phyloP scores from a whole-genome alignment of 92 coral and sea anemone species.

The Isaurus tuberculatus region DNA sequence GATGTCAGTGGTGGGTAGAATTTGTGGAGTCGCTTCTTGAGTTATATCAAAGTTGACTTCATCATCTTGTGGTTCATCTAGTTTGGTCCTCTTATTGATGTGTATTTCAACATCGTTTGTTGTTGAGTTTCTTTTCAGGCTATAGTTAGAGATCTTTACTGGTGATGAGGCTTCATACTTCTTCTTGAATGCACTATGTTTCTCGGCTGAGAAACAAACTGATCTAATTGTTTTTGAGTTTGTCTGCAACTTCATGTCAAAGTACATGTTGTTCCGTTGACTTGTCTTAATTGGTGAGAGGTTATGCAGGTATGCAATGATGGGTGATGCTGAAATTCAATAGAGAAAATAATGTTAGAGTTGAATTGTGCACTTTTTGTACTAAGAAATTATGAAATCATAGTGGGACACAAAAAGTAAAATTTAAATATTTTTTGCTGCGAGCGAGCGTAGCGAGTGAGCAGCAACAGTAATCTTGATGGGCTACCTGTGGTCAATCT shows the following conservation, averaged over 20 bases:
- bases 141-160: slow-evolving; percentile 40
- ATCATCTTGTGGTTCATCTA: slow-evolving; percentile 24
- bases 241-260: slow-evolving; percentile 49
- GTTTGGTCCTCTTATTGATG: slow-evolving; percentile 25
- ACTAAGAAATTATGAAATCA: not conserved
- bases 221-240: slow-evolving; percentile 28
- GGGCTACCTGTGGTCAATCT: too few species aligned
- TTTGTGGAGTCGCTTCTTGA: slow-evolving; percentile 41
- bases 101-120: slow-evolving; percentile 26
- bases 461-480: too few species aligned
- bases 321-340: slow-evolving; percentile 18
- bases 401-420: too few species aligned
- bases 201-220: slow-evolving; percentile 59
- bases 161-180: slow-evolving; percentile 59
- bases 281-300: slow-evolving; percentile 47
- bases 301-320: slow-evolving; percentile 49
- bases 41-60: slow-evolving; percentile 39
- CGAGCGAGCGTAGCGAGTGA: too few species aligned
- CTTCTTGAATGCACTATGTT: slow-evolving; percentile 24
- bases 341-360: slow-evolving; percentile 19
- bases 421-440: too few species aligned
- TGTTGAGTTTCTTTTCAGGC: slow-evolving; percentile 25
- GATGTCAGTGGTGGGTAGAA: slow-evolving; percentile 38
- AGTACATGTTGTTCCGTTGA: slow-evolving; percentile 46
- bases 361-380: not conserved